Evolutionary conservation across 2,888 invertebrate species (phyloP).

Genomic region (Metopia argyrocephala): DNA sequence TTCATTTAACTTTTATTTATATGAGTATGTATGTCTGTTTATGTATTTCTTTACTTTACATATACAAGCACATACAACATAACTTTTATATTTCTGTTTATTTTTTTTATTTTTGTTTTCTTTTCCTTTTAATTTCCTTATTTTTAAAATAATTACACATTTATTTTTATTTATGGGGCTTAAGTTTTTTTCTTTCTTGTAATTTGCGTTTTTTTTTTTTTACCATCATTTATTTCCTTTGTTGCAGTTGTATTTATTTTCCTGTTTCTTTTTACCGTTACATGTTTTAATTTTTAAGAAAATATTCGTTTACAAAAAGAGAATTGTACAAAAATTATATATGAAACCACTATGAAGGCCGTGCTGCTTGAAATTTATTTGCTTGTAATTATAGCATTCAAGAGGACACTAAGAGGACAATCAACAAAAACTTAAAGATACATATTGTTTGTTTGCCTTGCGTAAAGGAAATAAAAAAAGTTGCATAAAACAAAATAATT

Average conservation of each 20-base stretch:
- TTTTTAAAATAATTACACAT: background rate
- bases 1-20: slow-evolving; percentile 19
- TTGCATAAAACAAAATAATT: too few relatives aligned
- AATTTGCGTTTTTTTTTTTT: background rate
- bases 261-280: background rate
- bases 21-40: background rate
- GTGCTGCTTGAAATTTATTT: background rate
- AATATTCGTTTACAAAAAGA: background rate
- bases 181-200: slow-evolving; percentile 3
- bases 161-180: slow-evolving; percentile 13
- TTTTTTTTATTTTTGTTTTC: background rate
- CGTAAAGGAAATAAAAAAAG: slow-evolving; percentile 3
- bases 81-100: background rate
- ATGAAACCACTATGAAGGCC: too few relatives aligned
- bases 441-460: background rate
- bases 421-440: background rate
- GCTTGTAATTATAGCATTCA: background rate
- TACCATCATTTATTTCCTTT: background rate
- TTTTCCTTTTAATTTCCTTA: too few relatives aligned
- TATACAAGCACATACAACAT: background rate
- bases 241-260: background rate
- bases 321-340: too few relatives aligned
- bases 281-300: slow-evolving; percentile 9
- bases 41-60: background rate
- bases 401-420: background rate